Base-by-base conservation (phyloP, 2,797 vertebrate genomes). In the Tenualosa thibaudeaui region DNA sequence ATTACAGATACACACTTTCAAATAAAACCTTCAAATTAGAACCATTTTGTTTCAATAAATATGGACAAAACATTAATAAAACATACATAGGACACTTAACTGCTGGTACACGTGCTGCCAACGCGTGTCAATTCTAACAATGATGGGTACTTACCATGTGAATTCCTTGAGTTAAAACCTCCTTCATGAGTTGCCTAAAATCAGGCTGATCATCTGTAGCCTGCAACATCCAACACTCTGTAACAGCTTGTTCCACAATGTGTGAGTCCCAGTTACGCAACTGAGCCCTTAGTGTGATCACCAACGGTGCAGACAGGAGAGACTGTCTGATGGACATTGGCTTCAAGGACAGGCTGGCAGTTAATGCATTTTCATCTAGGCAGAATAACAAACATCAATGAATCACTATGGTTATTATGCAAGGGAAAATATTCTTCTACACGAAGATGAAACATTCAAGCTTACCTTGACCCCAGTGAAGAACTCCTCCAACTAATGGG, bases 211-310 rank as follows among this genome's bases (percentile, higher is more conserved):
- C 90, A 46, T 86, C 81, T 0, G 91, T 85, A 88, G 89, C 90
- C 82, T 89, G 95, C 37, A 99, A 87, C 82, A 97, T 84, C 98
- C 98, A 99, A 71, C 92, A 96, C 83, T 98, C 96, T 0, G 95
- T 92, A 22, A 89, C 81, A 22, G 93, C 88, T 62, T 54, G 81
- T 0, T 87, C 86, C 54, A 94, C 87, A 2, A 88, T 90, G 3
- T 92, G 91, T 83, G 90, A 83, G 81, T 93, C 93, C 95, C 96
- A 97, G 5, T 84, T 91, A 0, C 37, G 88, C 85, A 97, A 81
- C 3, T 92, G 93, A 81, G 95, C 96, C 86, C 93, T 96, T 58
- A 98, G 86, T 53, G 90, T 89, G 87, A 99, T 96, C 53, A 87
- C 91, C 24, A 97, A 87, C 5, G 94, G 93, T 87, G 90, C 91